Percentiles rank a stretch among this genome's conserved stretches.
phyloP scores from a whole-genome alignment of 2,888 invertebrate genomes.

The Amphiduros pacificus region DNA sequence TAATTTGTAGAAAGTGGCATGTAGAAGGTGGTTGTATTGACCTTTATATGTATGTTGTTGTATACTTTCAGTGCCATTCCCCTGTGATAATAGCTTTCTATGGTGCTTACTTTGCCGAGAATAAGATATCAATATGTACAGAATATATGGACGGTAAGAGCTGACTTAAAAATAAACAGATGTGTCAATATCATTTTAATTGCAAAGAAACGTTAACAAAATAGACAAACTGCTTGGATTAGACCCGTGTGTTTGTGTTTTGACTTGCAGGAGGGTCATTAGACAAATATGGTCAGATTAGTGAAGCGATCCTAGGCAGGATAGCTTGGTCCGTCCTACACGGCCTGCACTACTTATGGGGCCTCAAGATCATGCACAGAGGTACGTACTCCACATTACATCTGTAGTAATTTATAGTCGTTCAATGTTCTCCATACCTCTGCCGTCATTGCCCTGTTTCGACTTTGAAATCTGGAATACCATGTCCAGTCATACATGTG shows the following conservation, averaged over 20 bases:
- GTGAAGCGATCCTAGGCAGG: slow-evolving; percentile 52
- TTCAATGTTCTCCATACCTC: too few relatives aligned
- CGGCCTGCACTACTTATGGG: slow-evolving; percentile 58
- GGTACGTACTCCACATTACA: slow-evolving; percentile 47
- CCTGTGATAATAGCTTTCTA: slow-evolving; percentile 56
- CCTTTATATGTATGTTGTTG: too few relatives aligned
- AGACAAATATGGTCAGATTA: slow-evolving; percentile 50
- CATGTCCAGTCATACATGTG: too few relatives aligned
- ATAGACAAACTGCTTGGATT: too few relatives aligned
- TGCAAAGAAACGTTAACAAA: too few relatives aligned
- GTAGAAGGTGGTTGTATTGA: too few relatives aligned
- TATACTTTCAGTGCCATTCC: slow-evolving; percentile 52
- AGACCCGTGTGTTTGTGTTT: neutral
- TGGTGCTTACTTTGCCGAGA: slow-evolving; percentile 57
- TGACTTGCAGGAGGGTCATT: slow-evolving; percentile 52
- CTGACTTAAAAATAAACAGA: neutral
- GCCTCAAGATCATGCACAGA: slow-evolving; percentile 57
- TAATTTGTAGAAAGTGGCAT: too few relatives aligned
- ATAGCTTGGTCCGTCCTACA: slow-evolving; percentile 52
- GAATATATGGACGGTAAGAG: slow-evolving; percentile 59
- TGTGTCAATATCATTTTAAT: too few relatives aligned
- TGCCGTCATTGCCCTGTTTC: too few relatives aligned
- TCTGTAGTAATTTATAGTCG: too few relatives aligned
- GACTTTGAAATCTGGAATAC: too few relatives aligned
- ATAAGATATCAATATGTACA: slow-evolving; percentile 57